Base-by-base conservation (phyloP, 2,797 vertebrate genomes). In the Micromesistius poutassou region DNA sequence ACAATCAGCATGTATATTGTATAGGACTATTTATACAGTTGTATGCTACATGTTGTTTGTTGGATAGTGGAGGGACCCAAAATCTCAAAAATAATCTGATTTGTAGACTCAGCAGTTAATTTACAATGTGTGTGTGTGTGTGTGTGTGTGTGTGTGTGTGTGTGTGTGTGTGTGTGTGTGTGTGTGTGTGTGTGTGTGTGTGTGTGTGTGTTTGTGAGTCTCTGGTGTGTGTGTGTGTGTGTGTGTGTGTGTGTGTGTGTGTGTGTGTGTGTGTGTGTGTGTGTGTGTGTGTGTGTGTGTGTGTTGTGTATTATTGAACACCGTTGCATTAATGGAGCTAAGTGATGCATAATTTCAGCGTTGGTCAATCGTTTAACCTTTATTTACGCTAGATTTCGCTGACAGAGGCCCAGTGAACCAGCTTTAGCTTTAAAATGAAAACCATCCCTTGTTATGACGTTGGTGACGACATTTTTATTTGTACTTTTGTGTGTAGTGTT, bases 341-440 rank as follows among this genome's bases (percentile, higher is more conserved):
- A 80, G 78, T 87, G 89, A 76, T 78, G 74, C 78, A 86, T 82
- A 87, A 12, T 42, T 77, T 74, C 71, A 81, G 38, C 80, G 83
- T 78, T 70, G 76, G 79, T 78, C 85, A 79, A 81, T 31, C 80
- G 82, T 78, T 66, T 55, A 55, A 55, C 89, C 87, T 88, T 88
- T 90, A 90, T 92, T 92, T 91, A 87, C 88, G 86, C 81, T 88
- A 85, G 84, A 90, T 83, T 83, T 88, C 80, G 87, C 89, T 89
- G 85, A 87, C 80, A 79, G 84, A 88, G 87, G 90, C 88, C 90
- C 89, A 90, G 73, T 74, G 81, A 85, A 55, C 19, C 46, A 55
- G 46, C 16, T 22, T 19, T 5, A 55, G 22, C 5, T 19, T 55
- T 19, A 1, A 55, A 55, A 3, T 19, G 19, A 19, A 55, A 55